Evolutionary conservation across 2,888 invertebrate genomes (phyloP).

Genomic region (Caenorhabditis macrosperma): DNA sequence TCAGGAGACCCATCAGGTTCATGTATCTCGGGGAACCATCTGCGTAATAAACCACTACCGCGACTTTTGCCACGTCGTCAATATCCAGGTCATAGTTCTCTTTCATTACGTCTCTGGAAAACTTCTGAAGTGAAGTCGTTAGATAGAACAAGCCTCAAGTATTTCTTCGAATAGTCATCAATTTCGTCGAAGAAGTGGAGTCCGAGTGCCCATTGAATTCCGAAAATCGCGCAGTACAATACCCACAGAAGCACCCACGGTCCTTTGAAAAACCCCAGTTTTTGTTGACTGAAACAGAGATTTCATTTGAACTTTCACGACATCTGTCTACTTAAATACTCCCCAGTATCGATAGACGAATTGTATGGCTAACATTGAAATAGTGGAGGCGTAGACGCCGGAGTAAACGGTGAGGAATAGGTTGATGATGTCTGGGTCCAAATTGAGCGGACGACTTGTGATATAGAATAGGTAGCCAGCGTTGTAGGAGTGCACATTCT

Average conservation of each 20-base stretch:
- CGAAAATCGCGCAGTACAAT: neutral
- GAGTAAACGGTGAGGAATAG: neutral
- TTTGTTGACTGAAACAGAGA: neutral
- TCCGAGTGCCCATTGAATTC: neutral
- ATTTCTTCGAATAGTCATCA: neutral
- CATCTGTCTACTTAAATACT: neutral
- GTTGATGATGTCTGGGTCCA: neutral
- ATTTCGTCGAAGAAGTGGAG: neutral
- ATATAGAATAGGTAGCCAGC: neutral
- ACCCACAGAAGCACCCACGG: neutral
- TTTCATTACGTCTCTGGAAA: neutral
- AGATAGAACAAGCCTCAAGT: neutral
- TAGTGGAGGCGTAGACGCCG: constrained; percentile 5
- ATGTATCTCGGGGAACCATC: too few relatives aligned
- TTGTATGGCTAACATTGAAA: neutral
- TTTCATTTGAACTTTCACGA: neutral
- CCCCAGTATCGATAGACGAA: constrained; percentile 13
- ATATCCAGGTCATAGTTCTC: too few relatives aligned
- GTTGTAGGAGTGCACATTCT: neutral
- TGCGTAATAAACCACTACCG: too few relatives aligned
- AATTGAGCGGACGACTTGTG: neutral
- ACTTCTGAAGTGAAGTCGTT: neutral
- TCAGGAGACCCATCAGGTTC: too few relatives aligned
- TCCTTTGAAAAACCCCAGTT: neutral
- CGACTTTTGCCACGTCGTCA: too few relatives aligned